Percentiles rank a stretch among this genome's conserved stretches.
Evolutionary conservation across 2,888 invertebrate genomes (phyloP).

Genomic region (Nymphalis polychloros): DNA sequence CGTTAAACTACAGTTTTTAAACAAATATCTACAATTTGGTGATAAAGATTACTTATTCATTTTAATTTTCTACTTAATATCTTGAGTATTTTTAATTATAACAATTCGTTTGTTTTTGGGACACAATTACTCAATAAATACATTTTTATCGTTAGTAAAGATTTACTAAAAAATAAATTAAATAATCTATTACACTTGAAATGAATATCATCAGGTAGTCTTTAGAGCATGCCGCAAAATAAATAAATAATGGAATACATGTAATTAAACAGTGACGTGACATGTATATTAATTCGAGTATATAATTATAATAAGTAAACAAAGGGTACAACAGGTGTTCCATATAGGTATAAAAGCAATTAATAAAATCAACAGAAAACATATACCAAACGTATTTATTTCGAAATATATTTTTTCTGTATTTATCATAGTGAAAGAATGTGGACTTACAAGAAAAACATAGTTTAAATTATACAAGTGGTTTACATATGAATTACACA

Average conservation of each 20-base stretch:
- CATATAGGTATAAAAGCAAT: too few species aligned
- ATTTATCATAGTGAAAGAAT: slow-evolving; percentile 51
- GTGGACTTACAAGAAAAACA: slow-evolving; percentile 50
- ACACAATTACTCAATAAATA: too few species aligned
- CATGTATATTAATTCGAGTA: slow-evolving; percentile 27
- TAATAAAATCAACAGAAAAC: background rate
- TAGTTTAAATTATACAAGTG: slow-evolving; percentile 72
- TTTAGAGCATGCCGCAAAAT: slow-evolving; percentile 13
- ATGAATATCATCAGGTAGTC: background rate
- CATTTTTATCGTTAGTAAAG: too few species aligned
- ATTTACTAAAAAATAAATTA: too few species aligned
- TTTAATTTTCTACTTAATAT: too few species aligned
- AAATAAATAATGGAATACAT: slow-evolving; percentile 32
- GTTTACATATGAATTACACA: slow-evolving; percentile 79
- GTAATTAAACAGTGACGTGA: slow-evolving; percentile 11
- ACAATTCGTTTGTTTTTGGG: too few species aligned
- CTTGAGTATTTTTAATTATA: too few species aligned
- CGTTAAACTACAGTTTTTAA: slow-evolving; percentile 7
- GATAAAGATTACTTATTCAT: too few species aligned
- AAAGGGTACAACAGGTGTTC: slow-evolving; percentile 26
- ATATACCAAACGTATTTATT: too few species aligned
- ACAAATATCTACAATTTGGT: background rate
- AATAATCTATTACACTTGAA: background rate
- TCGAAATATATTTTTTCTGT: background rate
- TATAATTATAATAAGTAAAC: slow-evolving; percentile 24